Conservation (phyloP, 2,113 vertebrate species). For the Phalacrocorax aristotelis region DNA sequence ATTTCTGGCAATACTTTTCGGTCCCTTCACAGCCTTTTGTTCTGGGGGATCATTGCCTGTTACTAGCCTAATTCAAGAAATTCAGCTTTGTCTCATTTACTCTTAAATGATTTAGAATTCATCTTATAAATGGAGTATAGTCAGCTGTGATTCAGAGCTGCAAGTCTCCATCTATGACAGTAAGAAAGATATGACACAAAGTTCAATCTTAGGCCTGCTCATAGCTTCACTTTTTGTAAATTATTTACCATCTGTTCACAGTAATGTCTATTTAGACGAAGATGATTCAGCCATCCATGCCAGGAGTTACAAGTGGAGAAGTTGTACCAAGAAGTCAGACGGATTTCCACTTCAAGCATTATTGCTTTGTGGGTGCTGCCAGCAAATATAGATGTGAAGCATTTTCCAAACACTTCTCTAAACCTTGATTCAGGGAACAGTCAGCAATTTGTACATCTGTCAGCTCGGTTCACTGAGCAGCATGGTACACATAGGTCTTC, state of each 20-base stretch:
- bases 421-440: not conserved
- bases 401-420: constrained; percentile 12
- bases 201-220: constrained; percentile 49
- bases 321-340: constrained; percentile 42
- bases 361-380: constrained; percentile 34
- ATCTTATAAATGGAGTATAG: constrained; percentile 37
- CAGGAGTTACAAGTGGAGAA: constrained; percentile 48
- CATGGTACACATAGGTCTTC: not conserved
- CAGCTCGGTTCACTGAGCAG: not conserved
- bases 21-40: constrained; percentile 6
- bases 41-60: constrained; percentile 17
- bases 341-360: constrained; percentile 35
- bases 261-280: constrained; percentile 41
- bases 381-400: not conserved
- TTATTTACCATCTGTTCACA: constrained; percentile 69
- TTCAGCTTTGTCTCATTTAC: constrained; percentile 65
- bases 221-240: constrained; percentile 31
- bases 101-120: constrained; percentile 50
- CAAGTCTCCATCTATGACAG: constrained; percentile 32
- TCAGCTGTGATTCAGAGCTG: constrained; percentile 44
- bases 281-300: constrained; percentile 54
- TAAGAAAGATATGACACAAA: constrained; percentile 29
- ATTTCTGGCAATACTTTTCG: constrained; percentile 27
- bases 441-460: not conserved
- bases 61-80: constrained; percentile 50